Percentiles rank a stretch among this genome's conserved stretches.
Conservation (phyloP, 1,140 invertebrate genomes). For the Rhagoletis pomonella region DNA sequence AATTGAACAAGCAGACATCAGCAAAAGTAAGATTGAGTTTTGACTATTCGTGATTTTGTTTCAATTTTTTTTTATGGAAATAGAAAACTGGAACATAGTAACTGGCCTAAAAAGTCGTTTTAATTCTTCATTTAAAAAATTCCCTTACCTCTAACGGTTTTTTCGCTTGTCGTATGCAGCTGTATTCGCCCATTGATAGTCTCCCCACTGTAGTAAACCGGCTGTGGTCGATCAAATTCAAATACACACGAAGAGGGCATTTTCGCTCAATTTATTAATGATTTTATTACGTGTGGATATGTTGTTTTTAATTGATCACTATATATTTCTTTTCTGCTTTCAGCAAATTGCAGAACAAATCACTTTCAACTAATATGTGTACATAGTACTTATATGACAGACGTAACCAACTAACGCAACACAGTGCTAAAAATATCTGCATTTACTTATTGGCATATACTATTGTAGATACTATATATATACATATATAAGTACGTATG, state of each 20-base stretch:
- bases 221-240: slow-evolving; percentile 63
- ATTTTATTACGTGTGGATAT: slow-evolving; percentile 31
- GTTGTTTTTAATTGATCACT: slow-evolving; percentile 36
- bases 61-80: no score
- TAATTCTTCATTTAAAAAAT: no score
- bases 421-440: no score
- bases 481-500: no score
- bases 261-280: slow-evolving; percentile 2
- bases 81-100: no score
- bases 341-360: neutral
- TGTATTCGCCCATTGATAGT: slow-evolving; percentile 64
- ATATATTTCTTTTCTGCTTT: neutral
- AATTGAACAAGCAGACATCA: no score
- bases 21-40: no score
- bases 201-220: slow-evolving; percentile 67
- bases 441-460: no score
- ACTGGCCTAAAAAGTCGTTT: no score
- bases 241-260: slow-evolving; percentile 65
- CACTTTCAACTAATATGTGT: neutral
- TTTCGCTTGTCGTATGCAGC: slow-evolving; percentile 61
- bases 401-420: neutral
- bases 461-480: no score
- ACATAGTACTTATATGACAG: neutral
- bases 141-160: slow-evolving; percentile 64
- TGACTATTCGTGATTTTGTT: no score